Evolutionary conservation across 2,113 vertebrate genomes (phyloP), one percentile per base, ranked within the genome.

Genomic region (Ahaetulla prasina): DNA sequence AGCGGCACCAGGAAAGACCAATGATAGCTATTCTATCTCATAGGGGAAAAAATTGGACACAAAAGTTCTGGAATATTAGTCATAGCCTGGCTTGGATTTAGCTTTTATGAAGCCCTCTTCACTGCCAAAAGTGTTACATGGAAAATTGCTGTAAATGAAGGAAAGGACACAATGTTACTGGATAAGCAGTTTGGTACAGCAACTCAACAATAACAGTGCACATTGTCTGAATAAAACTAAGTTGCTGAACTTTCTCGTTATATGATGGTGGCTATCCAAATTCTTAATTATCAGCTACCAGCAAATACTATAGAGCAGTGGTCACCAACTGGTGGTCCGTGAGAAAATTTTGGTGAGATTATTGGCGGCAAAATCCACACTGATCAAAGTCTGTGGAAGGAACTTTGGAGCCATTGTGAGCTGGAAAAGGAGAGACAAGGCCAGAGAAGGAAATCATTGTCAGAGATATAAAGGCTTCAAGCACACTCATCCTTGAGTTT

Each of bases 311-410:
- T 25, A 23, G 30, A 50, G 25, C 84, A 89, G 14, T n/a, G n/a
- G n/a, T n/a, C n/a, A n/a, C n/a, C n/a, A n/a, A n/a, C n/a, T n/a
- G n/a, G n/a, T n/a, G n/a, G n/a, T n/a, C n/a, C n/a, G 99, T 99
- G 93, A 98, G 98, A 25, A 99, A 96, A 99, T 98, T 96, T 97
- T 99, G 52, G 98, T 98, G 52, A 99, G 98, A 95, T 98, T 98
- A 97, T 99, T 99, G 89, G 99, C 99, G 90, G 99, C 99, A 89
- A 99, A 99, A 96, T 99, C 99, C 91, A 98, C 99, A 55, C 99
- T 99, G 93, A 99, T 97, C 97, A 99, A 97, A 87, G 99, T 97
- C 1, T 98, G 97, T 2, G 99, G 99, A 25, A 99, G 97, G 94
- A 98, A 98, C 91, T 98, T 98, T 0, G 99, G 99, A 92, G 99